A percentile compares a stretch with the other conserved stretches of the same genome.
Evolutionary conservation across 2,888 invertebrate genomes (phyloP).

Genomic region (Ochropleura plecta): DNA sequence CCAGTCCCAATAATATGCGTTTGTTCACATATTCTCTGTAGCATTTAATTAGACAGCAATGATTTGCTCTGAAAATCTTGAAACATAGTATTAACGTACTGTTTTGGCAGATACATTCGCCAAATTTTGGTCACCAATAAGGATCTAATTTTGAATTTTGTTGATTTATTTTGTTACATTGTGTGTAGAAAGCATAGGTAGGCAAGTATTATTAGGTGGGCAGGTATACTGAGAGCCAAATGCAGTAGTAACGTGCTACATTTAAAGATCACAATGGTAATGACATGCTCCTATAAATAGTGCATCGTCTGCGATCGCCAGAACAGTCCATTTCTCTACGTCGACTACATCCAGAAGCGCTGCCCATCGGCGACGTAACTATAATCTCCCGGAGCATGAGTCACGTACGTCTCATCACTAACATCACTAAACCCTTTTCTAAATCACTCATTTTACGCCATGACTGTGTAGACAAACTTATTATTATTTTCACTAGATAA

Average conservation of each 20-base stretch:
- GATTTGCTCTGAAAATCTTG: neutral
- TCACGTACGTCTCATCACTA: conserved; percentile 48
- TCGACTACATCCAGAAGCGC: conserved; percentile 37
- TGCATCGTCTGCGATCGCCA: conserved; percentile 41
- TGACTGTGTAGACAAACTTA: conserved; percentile 50
- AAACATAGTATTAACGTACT: neutral
- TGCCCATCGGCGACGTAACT: conserved; percentile 33
- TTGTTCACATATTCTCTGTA: neutral
- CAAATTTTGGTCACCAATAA: conserved; percentile 6
- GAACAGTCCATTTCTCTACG: conserved; percentile 60
- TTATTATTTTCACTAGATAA: conserved; percentile 67
- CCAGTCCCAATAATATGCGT: neutral
- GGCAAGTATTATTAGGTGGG: conserved; percentile 18
- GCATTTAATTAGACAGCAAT: neutral
- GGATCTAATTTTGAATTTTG: neutral
- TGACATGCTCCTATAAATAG: conserved; percentile 64
- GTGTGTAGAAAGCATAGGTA: conserved; percentile 10
- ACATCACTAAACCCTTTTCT: neutral
- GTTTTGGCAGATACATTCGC: neutral
- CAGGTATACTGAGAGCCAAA: conserved; percentile 54
- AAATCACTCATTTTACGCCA: conserved; percentile 37
- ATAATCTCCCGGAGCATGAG: conserved; percentile 46
- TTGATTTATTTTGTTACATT: conserved; percentile 14
- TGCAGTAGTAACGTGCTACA: conserved; percentile 59
- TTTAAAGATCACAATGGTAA: conserved; percentile 62